These are phyloP conservation scores for Podarcis lilfordi DNA, from an alignment of 2,797 vertebrate species.

Conservation along the genomic window DNA sequence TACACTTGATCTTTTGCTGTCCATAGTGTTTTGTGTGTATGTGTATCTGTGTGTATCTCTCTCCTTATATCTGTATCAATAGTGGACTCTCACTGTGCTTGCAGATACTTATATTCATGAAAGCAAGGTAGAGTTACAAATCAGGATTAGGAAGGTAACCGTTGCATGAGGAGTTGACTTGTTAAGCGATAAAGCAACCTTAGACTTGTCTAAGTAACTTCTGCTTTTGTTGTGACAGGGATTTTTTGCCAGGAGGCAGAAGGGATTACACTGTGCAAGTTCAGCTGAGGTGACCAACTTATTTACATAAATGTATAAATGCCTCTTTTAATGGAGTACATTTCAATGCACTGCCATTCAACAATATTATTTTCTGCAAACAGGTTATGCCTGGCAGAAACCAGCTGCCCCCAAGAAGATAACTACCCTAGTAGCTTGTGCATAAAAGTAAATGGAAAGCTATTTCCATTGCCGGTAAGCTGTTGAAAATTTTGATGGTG, in stretches of 20 bases:
- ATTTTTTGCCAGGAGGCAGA: conserved; percentile 94
- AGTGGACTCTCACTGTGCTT: not conserved
- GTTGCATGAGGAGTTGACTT: not conserved
- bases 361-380: conserved; percentile 44
- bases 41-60: too few species aligned
- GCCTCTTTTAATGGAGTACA: not conserved
- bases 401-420: conserved; percentile 97
- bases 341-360: conserved; percentile 27
- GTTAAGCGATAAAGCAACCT: not conserved
- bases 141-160: not conserved
- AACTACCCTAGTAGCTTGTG: conserved; percentile 96
- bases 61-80: too few species aligned
- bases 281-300: conserved; percentile 87
- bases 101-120: not conserved
- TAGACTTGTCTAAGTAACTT: conserved; percentile 29
- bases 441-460: conserved; percentile 98
- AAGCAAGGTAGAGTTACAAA: not conserved
- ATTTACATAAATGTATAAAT: conserved; percentile 27
- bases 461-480: conserved; percentile 95
- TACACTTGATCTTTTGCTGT: not conserved
- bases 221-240: conserved; percentile 77
- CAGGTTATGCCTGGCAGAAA: conserved; percentile 97
- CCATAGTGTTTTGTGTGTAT: too few species aligned
- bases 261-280: conserved; percentile 98
- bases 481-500: not conserved